These are phyloP conservation scores for Rhopilema esculentum DNA, from an alignment of 30 jellyfish, hydroid and myxozoan genomes.

Conservation along the genomic window DNA sequence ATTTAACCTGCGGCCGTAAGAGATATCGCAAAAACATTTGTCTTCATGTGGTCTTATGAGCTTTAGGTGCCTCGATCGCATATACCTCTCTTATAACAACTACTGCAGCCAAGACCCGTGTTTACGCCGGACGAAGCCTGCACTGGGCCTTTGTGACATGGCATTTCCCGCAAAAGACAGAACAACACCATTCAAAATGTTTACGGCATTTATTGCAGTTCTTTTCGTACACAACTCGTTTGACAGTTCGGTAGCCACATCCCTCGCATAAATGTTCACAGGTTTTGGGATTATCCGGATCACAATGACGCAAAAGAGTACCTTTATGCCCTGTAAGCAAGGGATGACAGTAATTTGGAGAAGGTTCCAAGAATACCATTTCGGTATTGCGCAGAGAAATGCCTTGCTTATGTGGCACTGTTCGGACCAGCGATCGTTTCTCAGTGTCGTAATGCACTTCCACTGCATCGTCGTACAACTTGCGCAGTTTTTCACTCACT, in stretches of 20 bases:
- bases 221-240: conserved; percentile 22
- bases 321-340: conserved; percentile 58
- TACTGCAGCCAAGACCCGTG: neutral
- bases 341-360: conserved; percentile 66
- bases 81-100: neutral
- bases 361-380: conserved; percentile 52
- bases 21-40: too few species aligned
- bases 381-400: conserved; percentile 10
- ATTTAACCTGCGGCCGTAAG: too few species aligned
- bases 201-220: conserved; percentile 55
- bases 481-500: conserved; percentile 62
- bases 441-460: conserved; percentile 11
- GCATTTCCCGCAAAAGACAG: conserved; percentile 65
- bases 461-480: conserved; percentile 68
- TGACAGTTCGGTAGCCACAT: conserved; percentile 66
- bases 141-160: conserved; percentile 61
- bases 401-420: neutral
- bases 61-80: neutral
- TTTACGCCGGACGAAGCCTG: conserved; percentile 5
- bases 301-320: conserved; percentile 66
- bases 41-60: too few species aligned
- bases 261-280: conserved; percentile 66
- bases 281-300: conserved; percentile 42
- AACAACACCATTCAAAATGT: conserved; percentile 75
- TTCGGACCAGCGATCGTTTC: neutral